Base-by-base conservation (phyloP, 2,113 vertebrate species). In the Bufo gargarizans region DNA sequence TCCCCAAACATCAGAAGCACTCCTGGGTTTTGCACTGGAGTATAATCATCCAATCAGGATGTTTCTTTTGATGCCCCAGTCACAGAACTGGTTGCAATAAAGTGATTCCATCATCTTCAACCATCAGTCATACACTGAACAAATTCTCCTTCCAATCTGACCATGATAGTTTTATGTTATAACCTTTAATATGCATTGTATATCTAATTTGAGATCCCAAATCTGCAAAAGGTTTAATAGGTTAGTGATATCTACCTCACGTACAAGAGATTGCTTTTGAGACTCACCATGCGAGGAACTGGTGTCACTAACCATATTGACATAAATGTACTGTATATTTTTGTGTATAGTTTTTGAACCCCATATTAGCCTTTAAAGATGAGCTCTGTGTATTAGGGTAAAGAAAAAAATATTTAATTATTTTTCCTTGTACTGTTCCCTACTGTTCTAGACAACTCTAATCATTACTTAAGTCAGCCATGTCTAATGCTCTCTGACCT, bases 321-420 rank as follows among this genome's bases (percentile, higher is more conserved):
- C 72, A 17, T 84, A 88, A 84, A 78, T 78, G 22, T 88, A 88
- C 82, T 88, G 87, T 88, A 88, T 88, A 84, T 88, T 84, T 77
- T 45, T 88, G 82, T 88, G 82, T 84, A 88, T 88, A 84, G 74
- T 88, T 88, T 53, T 58, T 33, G 33, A 83, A 84, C 17, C 55
- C 72, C 56, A 71, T 88, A 50, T 78, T 69, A 67, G 78, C 47
- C 45, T 69, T 56, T 12, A 50, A 77, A 74, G 45, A 61, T 49
- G 55, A 45, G 79, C 81, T 88, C 87, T 77, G 71, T 84, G 56
- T 88, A 88, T 88, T 88, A 74, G 55, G 77, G 81, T 63, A 84
- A 82, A 61, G 74, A 13, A 86, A 53, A 80, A 65, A n/a, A 33
- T 33, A 79, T 78, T 53, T 53, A 61, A 63, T 56, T 45, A 16